Evolutionary conservation across 2,888 invertebrate genomes (phyloP), one percentile per base, ranked within the genome.

Genomic region (Seira sanloemensis): DNA sequence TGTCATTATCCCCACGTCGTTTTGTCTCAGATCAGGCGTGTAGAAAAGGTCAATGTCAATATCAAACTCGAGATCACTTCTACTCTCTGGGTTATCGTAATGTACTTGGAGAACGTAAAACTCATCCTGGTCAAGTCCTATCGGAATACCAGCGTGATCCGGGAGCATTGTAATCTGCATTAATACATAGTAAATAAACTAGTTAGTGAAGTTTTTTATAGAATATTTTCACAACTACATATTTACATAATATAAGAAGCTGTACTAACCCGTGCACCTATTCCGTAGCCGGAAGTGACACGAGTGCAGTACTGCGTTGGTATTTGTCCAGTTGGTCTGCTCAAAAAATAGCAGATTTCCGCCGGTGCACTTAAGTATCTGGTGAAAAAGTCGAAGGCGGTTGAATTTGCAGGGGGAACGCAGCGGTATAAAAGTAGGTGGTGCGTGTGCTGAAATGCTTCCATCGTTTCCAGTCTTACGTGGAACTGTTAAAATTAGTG

Each of bases 21-120:
- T 27, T 16, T 23, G 5, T 46, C 83, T 26, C 4, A 54, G 26
- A 12, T 21, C 12, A n/a, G 21, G 2, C 9, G 85, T 78, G 50
- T 82, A 74, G 37, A 37, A 78, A 0, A 85, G 21, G 18, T 80
- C 78, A 16, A 85, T 18, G 68, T 78, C 23, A 1, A 78, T 27
- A 1, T 69, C 72, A 21, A 27, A 68, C 12, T 62, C 26, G 25
- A 78, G 19, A 23, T 74, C 69, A 24, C 18, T 16, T 2, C 25
- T 12, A 19, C 16, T 16, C 0, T 37, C 75, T 9, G 74, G 37
- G 25, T 85, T 85, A 37, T 85, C 80, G n/a, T 69, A 82, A 18
- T 85, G 85, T 2, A 24, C 24, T 62, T 85, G 78, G 1, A 85
- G 26, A 5, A 75, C 0, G 12, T 23, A 62, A 62, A 4, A 62